A percentile compares a stretch with the other conserved stretches of the same genome.
Evolutionary conservation across 2,113 vertebrate species (phyloP).

Genomic region (Cynopterus brachyotis): DNA sequence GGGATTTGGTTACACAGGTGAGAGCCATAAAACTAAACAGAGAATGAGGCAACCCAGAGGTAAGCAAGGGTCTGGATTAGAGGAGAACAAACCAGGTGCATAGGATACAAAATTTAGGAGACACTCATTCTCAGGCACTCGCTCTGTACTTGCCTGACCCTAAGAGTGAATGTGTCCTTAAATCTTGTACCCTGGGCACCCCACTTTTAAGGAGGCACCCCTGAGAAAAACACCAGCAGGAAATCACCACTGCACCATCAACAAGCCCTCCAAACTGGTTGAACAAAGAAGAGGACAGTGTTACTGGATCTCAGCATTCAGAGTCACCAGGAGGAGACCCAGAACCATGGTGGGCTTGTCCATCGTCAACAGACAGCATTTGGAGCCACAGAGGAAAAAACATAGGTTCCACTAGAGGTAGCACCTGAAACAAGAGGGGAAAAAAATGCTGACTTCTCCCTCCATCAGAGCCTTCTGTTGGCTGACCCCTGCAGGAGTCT

Average conservation of each 20-base stretch:
- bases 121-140: background rate
- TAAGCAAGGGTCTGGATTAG: background rate
- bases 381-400: background rate
- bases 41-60: too few relatives aligned
- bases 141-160: background rate
- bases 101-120: background rate
- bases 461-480: background rate
- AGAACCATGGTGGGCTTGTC: background rate
- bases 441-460: background rate
- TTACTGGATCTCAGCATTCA: too few relatives aligned
- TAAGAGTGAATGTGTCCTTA: background rate
- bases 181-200: background rate
- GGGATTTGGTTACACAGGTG: background rate
- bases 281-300: background rate
- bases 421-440: background rate
- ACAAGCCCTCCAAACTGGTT: accelerated
- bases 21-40: background rate
- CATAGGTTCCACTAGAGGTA: background rate
- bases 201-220: background rate
- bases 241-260: background rate
- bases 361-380: background rate
- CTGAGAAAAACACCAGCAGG: background rate
- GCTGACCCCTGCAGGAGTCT: background rate
- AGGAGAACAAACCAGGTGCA: background rate
- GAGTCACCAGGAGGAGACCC: background rate